Conservation (phyloP, 30 jellyfish, hydroid and myxozoan genomes). For the Haliclystus octoradiatus region DNA sequence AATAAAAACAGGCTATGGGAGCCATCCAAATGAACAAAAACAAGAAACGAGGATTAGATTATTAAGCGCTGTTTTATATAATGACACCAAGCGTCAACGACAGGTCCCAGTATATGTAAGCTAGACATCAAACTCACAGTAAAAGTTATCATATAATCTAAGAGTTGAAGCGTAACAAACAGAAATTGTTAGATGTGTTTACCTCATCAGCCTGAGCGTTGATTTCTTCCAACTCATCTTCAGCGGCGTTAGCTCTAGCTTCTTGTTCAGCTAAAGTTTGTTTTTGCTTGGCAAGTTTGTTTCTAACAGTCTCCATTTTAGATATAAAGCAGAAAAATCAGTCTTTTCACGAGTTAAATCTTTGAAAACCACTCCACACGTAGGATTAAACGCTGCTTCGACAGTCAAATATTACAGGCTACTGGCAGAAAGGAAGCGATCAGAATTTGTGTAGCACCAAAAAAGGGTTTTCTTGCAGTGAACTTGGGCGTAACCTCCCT, state of each 20-base stretch:
- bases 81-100: background rate
- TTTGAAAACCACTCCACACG: no score
- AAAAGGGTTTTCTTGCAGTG: background rate
- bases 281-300: background rate
- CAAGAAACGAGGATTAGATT: background rate
- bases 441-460: background rate
- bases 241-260: background rate
- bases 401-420: no score
- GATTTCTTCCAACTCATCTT: background rate
- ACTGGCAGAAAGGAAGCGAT: no score
- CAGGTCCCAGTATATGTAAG: background rate
- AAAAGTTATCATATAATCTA: no score
- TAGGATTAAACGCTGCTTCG: no score
- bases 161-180: no score
- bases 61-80: background rate
- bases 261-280: background rate
- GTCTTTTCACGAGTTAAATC: no score
- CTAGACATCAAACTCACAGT: no score
- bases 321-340: no score
- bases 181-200: no score
- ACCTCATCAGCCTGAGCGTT: background rate
- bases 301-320: background rate
- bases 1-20: no score
- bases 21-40: background rate
- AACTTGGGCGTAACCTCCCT: background rate